These are phyloP conservation scores for Nycticorax nycticorax DNA, from an alignment of 2,113 vertebrate species.

Conservation along the genomic window DNA sequence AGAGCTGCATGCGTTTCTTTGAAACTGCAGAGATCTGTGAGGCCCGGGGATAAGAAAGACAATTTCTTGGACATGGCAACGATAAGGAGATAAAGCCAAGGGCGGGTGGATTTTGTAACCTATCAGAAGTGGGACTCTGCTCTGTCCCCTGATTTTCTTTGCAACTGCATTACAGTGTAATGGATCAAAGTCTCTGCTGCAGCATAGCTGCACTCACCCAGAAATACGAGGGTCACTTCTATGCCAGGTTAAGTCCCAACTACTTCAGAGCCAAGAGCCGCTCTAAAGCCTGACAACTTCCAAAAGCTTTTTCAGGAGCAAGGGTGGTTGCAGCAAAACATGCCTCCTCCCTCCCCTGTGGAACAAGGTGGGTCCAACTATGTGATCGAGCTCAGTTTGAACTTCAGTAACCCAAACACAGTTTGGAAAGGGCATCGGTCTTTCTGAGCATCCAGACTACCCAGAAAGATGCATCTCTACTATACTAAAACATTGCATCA, in stretches of 20 bases:
- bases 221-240: conserved; percentile 1
- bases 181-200: conserved; percentile 13
- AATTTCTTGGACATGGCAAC: neutral
- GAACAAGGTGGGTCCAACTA: neutral
- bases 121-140: neutral
- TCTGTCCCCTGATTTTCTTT: neutral
- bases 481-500: neutral
- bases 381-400: neutral
- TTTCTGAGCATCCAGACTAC: neutral
- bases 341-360: neutral
- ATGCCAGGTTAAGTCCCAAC: neutral
- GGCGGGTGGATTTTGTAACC: neutral
- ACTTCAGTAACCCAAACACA: neutral
- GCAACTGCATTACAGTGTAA: neutral
- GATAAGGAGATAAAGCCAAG: neutral
- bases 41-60: neutral
- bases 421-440: accelerated
- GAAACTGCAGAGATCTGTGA: neutral
- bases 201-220: conserved; percentile 25
- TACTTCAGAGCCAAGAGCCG: neutral
- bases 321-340: neutral
- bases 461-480: neutral
- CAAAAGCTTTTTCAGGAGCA: neutral
- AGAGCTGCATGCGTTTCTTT: neutral
- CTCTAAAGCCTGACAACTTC: neutral